These are phyloP conservation scores for Etheostoma spectabile DNA, from an alignment of 2,113 vertebrate species.

Conservation along the genomic window DNA sequence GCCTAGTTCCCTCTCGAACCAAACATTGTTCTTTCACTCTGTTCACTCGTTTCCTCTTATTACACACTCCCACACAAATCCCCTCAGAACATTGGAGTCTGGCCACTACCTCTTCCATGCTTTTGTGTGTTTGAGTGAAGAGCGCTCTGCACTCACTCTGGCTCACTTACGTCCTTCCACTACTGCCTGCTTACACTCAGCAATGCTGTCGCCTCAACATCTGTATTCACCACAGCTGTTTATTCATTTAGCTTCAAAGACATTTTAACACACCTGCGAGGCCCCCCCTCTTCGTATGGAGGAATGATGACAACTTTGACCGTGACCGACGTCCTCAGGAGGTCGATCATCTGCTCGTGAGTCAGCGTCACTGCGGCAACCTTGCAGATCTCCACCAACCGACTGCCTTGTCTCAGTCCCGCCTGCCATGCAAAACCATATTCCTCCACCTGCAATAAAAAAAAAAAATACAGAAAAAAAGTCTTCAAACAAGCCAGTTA, in stretches of 20 bases:
- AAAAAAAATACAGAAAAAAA: background rate
- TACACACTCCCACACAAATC: conserved; percentile 79
- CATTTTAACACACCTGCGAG: conserved; percentile 86
- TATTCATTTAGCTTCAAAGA: conserved; percentile 9
- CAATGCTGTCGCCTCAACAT: conserved; percentile 19
- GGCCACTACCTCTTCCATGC: conserved; percentile 69
- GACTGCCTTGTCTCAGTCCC: conserved; percentile 92
- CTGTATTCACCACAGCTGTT: conserved; percentile 28
- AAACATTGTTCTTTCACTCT: conserved; percentile 31
- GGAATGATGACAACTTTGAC: conserved; percentile 96
- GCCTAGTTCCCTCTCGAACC: conserved; percentile 34
- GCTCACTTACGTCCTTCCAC: conserved; percentile 36
- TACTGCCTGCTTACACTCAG: conserved; percentile 3
- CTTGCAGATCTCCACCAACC: conserved; percentile 95
- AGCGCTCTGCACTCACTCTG: conserved; percentile 40
- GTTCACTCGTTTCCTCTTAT: conserved; percentile 71
- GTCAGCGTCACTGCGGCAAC: conserved; percentile 92
- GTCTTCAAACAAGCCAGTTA: conserved; percentile 14
- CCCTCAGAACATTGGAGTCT: conserved; percentile 77
- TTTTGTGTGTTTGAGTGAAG: conserved; percentile 63
- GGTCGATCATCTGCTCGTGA: conserved; percentile 97
- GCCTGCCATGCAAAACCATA: conserved; percentile 98
- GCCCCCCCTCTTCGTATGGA: conserved; percentile 89
- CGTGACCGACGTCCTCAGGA: conserved; percentile 92
- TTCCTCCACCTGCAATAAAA: conserved; percentile 87